Percentiles rank a stretch among this genome's conserved stretches.
Evolutionary conservation across 1,140 invertebrate genomes (phyloP).

Genomic region (Sycobia sp.): DNA sequence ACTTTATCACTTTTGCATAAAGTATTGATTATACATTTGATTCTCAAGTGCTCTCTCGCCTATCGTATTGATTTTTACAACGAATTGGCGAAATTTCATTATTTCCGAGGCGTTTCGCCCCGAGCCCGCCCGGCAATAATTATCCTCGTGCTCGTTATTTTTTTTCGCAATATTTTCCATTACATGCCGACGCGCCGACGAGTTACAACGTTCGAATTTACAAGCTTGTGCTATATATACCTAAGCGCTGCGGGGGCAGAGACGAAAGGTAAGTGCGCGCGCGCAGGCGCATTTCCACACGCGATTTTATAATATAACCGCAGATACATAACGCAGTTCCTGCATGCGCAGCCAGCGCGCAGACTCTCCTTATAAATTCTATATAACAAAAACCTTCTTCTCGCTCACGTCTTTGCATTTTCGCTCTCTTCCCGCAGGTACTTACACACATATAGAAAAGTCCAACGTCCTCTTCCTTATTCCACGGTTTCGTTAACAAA

Average conservation of each 20-base stretch:
- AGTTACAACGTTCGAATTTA: conserved; percentile 34
- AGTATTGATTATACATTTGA: conserved; percentile 39
- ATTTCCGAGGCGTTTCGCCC: background rate
- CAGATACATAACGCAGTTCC: no score
- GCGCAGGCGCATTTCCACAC: conserved; percentile 5
- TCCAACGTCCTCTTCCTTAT: no score
- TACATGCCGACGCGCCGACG: conserved; percentile 5
- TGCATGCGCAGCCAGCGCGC: conserved; percentile 12
- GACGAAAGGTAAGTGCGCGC: background rate
- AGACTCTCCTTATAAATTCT: no score
- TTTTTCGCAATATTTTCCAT: conserved; percentile 9
- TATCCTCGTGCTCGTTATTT: background rate
- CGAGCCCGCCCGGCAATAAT: background rate
- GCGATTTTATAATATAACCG: no score
- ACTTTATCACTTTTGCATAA: conserved; percentile 39
- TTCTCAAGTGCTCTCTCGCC: conserved; percentile 33
- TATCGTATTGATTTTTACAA: conserved; percentile 35
- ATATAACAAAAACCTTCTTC: no score
- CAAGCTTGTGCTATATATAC: conserved; percentile 16
- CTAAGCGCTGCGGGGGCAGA: no score
- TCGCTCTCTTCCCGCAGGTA: no score
- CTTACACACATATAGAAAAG: no score
- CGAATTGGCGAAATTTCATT: background rate
- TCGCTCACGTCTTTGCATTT: background rate
- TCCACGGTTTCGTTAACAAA: no score